Conservation (phyloP, 2,888 invertebrate species). For the Eudemis profundana region DNA sequence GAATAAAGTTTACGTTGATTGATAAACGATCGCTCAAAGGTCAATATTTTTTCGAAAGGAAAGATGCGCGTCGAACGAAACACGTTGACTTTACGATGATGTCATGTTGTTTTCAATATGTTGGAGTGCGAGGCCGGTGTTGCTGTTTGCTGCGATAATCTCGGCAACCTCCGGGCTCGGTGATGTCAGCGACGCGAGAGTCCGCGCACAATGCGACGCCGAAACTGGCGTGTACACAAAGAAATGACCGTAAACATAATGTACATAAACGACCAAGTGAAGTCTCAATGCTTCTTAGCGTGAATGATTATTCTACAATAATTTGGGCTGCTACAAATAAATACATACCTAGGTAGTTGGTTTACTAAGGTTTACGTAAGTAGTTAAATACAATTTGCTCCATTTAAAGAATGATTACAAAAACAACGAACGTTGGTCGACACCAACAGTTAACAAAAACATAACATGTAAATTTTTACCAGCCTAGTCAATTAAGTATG, state of each 20-base stretch:
- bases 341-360: no score
- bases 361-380: no score
- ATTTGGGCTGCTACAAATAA: slow-evolving; percentile 12
- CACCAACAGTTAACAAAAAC: no score
- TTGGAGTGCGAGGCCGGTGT: slow-evolving; percentile 67
- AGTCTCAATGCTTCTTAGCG: slow-evolving; percentile 3
- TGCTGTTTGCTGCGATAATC: slow-evolving; percentile 69
- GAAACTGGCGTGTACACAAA: slow-evolving; percentile 53
- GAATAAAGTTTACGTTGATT: no score
- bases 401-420: no score
- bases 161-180: slow-evolving; percentile 63
- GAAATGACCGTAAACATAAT: slow-evolving; percentile 50
- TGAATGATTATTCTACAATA: neutral
- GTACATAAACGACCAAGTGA: slow-evolving; percentile 35
- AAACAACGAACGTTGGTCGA: no score
- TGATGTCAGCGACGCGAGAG: slow-evolving; percentile 69
- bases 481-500: no score
- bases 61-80: slow-evolving; percentile 54
- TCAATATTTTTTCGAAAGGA: slow-evolving; percentile 48
- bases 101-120: slow-evolving; percentile 72
- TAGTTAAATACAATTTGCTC: no score
- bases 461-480: no score
- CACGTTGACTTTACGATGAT: slow-evolving; percentile 66
- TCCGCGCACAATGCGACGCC: slow-evolving; percentile 54
- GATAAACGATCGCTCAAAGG: slow-evolving; percentile 20